Conservation (phyloP, 2,888 invertebrate genomes). For the Pandemis cinnamomeana region DNA sequence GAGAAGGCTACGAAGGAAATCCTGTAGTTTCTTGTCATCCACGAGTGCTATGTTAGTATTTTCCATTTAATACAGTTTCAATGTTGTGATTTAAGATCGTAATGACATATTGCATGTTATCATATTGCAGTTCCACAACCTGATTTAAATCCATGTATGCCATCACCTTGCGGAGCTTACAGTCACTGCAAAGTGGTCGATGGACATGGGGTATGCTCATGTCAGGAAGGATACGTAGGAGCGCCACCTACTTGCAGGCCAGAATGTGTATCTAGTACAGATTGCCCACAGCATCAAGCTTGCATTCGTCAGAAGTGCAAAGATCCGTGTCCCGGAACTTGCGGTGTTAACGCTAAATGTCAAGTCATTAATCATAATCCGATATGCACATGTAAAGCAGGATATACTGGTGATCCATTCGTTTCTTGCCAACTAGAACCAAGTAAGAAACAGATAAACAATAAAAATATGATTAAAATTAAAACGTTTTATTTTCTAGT, state of each 20-base stretch:
- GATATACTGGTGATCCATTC: conserved; percentile 92
- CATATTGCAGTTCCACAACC: conserved; percentile 69
- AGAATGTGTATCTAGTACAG: conserved; percentile 90
- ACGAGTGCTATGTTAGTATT: conserved; percentile 73
- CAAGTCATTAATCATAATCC: conserved; percentile 91
- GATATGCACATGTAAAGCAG: conserved; percentile 90
- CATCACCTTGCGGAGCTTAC: conserved; percentile 91
- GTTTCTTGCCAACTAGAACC: conserved; percentile 87
- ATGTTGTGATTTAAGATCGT: background rate
- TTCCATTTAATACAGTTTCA: background rate
- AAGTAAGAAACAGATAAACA: conserved; percentile 71
- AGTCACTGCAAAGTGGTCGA: conserved; percentile 89
- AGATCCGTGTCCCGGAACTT: conserved; percentile 91
- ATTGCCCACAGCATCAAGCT: conserved; percentile 89
- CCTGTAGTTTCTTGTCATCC: conserved; percentile 86
- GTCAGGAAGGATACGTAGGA: conserved; percentile 89
- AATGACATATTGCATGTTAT: conserved; percentile 38
- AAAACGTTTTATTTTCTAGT: conserved; percentile 58
- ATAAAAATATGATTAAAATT: conserved; percentile 22
- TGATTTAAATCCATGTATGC: conserved; percentile 87
- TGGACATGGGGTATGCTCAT: conserved; percentile 91
- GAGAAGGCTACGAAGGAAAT: conserved; percentile 91
- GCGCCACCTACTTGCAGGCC: conserved; percentile 91
- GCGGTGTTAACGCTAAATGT: conserved; percentile 89
- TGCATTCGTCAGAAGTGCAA: conserved; percentile 90